Base-by-base conservation (phyloP, 2,888 invertebrate genomes). In the Diabrotica balteata region DNA sequence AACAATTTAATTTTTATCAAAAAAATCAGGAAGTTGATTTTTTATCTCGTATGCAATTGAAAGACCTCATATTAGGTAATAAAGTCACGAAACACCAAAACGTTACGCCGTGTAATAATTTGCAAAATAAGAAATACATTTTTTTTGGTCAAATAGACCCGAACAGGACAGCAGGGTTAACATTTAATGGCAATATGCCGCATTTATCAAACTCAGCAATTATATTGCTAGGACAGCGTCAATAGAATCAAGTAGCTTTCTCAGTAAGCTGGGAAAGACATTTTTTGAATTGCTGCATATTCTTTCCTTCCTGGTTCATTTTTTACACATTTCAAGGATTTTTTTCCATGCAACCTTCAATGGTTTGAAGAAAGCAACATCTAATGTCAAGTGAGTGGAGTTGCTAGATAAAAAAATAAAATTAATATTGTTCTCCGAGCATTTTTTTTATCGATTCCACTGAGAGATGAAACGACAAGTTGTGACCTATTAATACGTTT, bases 161-260 rank as follows among this genome's bases (percentile, higher is more conserved):
- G n/a, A n/a, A n/a, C n/a, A n/a, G n/a, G n/a, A n/a, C n/a, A n/a
- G n/a, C n/a, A n/a, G n/a, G n/a, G n/a, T n/a, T 45, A 44, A 45
- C 17, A 53, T 62, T 62, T 52, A 62, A 53, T 62, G 2, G 46
- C 7, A 46, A 7, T 8, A 46, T 60, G 49, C 60, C 60, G 50
- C 60, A 60, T 51, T 50, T 59, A 47, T 32, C 50, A 53, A 53
- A 62, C 52, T 53, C 53, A 6, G 62, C 43, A 44, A 9, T 62
- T 44, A 53, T 53, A 62, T 67, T 65, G 59, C 51, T 46, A 7
- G 8, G 2, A 7, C 17, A 17, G 9, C 8, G 7, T 46, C 9
- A 46, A 46, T n/a, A 9, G 46, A 7, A 2, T 46, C 46, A 7
- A 46, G 9, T 9, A 46, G 9, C 9, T 8, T 8, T 46, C 9